A percentile compares a stretch with the other conserved stretches of the same genome.
Evolutionary conservation across 2,888 invertebrate species (phyloP).

Genomic region (Tenthredo distinguenda): DNA sequence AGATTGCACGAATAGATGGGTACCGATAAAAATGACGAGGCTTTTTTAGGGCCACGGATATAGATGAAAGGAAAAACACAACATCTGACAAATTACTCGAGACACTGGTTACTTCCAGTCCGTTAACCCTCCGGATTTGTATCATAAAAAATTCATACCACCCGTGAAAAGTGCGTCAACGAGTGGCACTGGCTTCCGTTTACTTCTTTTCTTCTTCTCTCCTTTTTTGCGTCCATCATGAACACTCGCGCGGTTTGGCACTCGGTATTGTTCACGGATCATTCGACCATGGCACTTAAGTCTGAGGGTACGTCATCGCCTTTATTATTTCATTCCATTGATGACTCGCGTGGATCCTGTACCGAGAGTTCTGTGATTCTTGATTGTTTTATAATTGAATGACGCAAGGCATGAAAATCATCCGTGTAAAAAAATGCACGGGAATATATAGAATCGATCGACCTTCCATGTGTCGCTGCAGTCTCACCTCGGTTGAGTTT

Average conservation of each 20-base stretch:
- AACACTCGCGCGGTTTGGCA: background rate
- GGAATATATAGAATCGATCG: background rate
- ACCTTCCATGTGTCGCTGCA: background rate
- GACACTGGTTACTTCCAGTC: constrained; percentile 1
- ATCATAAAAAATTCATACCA: background rate
- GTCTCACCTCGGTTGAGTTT: background rate
- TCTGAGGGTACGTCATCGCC: constrained; percentile 16
- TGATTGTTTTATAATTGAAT: constrained; percentile 48
- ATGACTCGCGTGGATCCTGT: constrained; percentile 29
- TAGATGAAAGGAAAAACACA: background rate
- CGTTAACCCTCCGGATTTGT: background rate
- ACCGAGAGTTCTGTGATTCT: background rate
- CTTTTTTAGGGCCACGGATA: constrained; percentile 15
- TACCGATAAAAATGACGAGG: constrained; percentile 23
- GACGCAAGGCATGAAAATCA: background rate
- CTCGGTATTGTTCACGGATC: background rate
- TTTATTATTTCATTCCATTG: constrained; percentile 8
- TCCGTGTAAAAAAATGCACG: no score
- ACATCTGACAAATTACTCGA: background rate
- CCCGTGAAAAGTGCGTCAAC: background rate
- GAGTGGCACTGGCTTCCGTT: background rate
- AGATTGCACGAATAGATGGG: constrained; percentile 27
- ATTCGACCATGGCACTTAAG: background rate
- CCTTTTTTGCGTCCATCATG: background rate
- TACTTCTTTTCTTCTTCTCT: background rate